Percentiles rank a stretch among this genome's conserved stretches.
Evolutionary conservation across 2,113 vertebrate species (phyloP).

Genomic region (Eulacestoma nigropectus): DNA sequence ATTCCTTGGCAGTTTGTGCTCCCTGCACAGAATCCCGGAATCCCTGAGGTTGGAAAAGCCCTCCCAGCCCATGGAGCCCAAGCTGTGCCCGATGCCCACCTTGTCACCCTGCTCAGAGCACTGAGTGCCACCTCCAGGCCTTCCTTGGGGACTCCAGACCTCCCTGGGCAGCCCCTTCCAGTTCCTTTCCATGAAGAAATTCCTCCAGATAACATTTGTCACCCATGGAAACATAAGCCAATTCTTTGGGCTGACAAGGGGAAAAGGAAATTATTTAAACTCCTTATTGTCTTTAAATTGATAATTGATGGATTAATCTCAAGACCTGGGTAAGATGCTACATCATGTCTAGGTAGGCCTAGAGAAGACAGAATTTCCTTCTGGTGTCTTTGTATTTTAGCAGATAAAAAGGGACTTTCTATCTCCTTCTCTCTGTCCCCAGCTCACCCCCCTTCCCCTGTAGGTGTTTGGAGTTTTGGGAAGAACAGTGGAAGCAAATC

Average conservation of each 20-base stretch:
- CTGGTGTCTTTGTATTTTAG: background rate
- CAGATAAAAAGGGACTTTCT: background rate
- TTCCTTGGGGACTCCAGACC: background rate
- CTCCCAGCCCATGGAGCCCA: fast-evolving
- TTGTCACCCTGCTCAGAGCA: background rate
- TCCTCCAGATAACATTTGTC: background rate
- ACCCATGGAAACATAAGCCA: background rate
- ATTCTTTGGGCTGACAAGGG: background rate
- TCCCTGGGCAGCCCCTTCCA: background rate
- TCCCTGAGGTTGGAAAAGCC: background rate
- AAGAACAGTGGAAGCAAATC: background rate
- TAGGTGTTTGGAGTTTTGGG: background rate
- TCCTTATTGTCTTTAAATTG: background rate
- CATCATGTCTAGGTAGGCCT: background rate
- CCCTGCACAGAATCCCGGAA: background rate
- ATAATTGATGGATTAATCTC: background rate
- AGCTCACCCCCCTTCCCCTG: background rate
- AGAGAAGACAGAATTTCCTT: background rate
- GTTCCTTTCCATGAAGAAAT: background rate
- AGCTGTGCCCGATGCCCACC: background rate
- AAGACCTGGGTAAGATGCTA: background rate
- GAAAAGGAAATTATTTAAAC: background rate
- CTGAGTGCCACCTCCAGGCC: background rate
- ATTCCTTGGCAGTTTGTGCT: background rate
- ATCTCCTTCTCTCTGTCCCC: background rate